Conservation (phyloP, 2,797 vertebrate genomes). For the Echeneis naucrates region DNA sequence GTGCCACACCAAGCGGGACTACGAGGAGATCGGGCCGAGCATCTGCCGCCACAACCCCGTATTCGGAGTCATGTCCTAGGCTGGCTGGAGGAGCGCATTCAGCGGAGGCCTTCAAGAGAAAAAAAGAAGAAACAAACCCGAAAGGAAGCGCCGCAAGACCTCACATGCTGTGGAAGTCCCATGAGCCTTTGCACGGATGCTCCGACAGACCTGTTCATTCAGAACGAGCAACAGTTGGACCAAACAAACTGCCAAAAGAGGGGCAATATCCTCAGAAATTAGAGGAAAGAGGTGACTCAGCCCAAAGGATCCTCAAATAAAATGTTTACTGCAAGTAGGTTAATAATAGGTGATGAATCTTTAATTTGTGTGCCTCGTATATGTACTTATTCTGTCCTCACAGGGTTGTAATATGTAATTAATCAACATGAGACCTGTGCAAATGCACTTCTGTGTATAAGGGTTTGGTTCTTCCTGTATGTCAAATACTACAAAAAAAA, state of each 20-base stretch:
- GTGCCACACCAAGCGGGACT: slow-evolving; percentile 99
- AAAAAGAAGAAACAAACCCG: too few species aligned
- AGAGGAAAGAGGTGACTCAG: slow-evolving; percentile 84
- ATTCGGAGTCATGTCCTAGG: slow-evolving; percentile 98
- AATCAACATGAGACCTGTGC: slow-evolving; percentile 79
- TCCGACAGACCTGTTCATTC: slow-evolving; percentile 49
- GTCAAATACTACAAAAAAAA: slow-evolving; percentile 76
- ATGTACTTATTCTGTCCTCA: slow-evolving; percentile 85
- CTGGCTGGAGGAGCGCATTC: not conserved
- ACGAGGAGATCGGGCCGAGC: slow-evolving; percentile 98
- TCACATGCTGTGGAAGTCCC: slow-evolving; percentile 54
- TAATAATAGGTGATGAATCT: slow-evolving; percentile 85
- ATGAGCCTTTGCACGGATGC: slow-evolving; percentile 69
- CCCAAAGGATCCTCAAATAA: slow-evolving; percentile 87
- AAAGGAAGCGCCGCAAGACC: slow-evolving; percentile 35
- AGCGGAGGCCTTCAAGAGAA: slow-evolving; percentile 17
- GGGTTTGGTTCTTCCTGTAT: slow-evolving; percentile 87
- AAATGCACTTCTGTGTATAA: slow-evolving; percentile 83
- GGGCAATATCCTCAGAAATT: slow-evolving; percentile 47
- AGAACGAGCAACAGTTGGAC: slow-evolving; percentile 66
- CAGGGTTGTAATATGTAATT: slow-evolving; percentile 89
- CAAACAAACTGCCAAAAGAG: slow-evolving; percentile 65
- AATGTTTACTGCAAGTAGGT: slow-evolving; percentile 72
- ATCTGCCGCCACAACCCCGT: slow-evolving; percentile 99
- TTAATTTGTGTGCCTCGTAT: slow-evolving; percentile 88